Conservation (phyloP, 2,113 vertebrate species). For the Xenopus tropicalis region DNA sequence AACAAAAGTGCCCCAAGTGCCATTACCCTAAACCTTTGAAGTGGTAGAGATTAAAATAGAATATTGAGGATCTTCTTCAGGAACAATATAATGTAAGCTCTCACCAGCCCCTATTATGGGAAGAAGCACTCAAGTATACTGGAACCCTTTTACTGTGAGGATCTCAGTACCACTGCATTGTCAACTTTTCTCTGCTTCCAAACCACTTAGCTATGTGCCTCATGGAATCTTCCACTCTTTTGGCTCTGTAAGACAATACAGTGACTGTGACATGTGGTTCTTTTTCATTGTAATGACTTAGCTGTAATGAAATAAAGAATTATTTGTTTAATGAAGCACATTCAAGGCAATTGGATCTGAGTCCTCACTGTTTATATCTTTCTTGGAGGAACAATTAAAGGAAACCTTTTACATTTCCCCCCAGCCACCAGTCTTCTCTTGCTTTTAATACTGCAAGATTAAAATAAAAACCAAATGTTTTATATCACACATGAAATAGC, state of each 20-base stretch:
- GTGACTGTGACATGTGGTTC: slow-evolving; percentile 63
- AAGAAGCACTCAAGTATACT: slow-evolving; percentile 7
- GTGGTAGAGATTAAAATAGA: slow-evolving; percentile 9
- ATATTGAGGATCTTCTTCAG: neutral
- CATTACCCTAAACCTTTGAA: neutral
- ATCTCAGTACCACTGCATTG: slow-evolving; percentile 12
- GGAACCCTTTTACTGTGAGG: slow-evolving; percentile 5
- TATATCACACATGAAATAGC: too few relatives aligned
- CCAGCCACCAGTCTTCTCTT: too few relatives aligned
- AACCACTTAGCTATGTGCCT: slow-evolving; percentile 50
- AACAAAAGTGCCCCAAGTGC: neutral
- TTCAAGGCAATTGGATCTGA: slow-evolving; percentile 3
- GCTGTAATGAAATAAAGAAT: slow-evolving; percentile 58
- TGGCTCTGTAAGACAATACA: slow-evolving; percentile 52
- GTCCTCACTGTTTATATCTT: neutral
- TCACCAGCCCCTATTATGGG: neutral
- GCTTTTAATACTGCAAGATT: too few relatives aligned
- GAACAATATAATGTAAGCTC: neutral
- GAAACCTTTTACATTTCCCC: too few relatives aligned
- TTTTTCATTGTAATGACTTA: slow-evolving; percentile 63
- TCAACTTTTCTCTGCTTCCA: slow-evolving; percentile 18
- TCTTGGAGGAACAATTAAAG: neutral
- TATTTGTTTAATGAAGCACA: slow-evolving; percentile 57
- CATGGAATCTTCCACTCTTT: slow-evolving; percentile 44
- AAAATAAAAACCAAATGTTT: too few relatives aligned